Evolutionary conservation across 2,113 vertebrate species (phyloP).

Genomic region (Agelaius phoeniceus): DNA sequence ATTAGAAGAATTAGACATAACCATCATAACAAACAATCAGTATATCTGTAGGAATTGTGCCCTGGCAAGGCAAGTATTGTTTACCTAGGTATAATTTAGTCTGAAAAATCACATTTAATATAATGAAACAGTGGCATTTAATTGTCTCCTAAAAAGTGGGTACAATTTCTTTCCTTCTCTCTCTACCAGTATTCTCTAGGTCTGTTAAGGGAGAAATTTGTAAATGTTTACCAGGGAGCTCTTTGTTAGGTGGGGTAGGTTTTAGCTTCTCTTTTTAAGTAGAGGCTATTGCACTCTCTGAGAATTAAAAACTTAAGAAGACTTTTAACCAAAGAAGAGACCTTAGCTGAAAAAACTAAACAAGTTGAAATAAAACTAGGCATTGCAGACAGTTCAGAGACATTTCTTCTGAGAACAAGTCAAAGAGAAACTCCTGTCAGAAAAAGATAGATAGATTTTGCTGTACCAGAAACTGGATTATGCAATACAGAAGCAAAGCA

Average conservation of each 20-base stretch:
- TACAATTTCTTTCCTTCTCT: not conserved
- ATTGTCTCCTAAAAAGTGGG: not conserved
- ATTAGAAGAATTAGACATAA: not conserved
- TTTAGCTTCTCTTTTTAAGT: not conserved
- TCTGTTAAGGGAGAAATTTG: not conserved
- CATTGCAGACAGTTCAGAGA: constrained; percentile 5
- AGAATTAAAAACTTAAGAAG: not conserved
- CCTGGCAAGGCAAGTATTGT: not conserved
- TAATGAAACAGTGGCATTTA: not conserved
- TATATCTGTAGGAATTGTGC: not conserved
- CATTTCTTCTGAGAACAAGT: not conserved
- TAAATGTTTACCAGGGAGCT: not conserved
- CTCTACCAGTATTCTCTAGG: not conserved
- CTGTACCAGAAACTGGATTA: not conserved
- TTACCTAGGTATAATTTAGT: not conserved
- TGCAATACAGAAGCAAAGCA: not conserved
- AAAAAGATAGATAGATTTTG: not conserved
- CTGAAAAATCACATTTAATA: not conserved
- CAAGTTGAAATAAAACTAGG: not conserved
- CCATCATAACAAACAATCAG: not conserved
- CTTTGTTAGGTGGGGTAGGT: not conserved
- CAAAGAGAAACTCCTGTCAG: constrained; percentile 23
- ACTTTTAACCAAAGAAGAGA: not conserved
- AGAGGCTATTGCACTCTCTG: not conserved
- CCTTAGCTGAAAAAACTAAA: not conserved